phyloP scores from a whole-genome alignment of 1,140 invertebrate species.

The Goniozus legneri region DNA sequence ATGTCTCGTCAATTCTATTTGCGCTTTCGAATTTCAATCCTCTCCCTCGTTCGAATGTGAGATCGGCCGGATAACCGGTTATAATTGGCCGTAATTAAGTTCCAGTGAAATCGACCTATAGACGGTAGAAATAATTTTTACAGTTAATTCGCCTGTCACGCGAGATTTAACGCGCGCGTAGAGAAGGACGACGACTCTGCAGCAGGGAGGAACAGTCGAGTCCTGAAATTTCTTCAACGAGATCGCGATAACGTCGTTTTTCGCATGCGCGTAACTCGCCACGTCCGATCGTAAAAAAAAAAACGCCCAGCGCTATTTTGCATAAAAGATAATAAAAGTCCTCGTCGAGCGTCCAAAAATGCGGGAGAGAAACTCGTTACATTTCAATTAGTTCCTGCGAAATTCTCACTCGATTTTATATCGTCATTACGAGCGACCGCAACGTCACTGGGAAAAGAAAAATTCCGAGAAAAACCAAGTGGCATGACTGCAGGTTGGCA shows the following conservation, averaged over 20 bases:
- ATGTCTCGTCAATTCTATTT: slow-evolving; percentile 9
- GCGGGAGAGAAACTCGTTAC: no score
- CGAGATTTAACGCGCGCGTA: slow-evolving; percentile 1
- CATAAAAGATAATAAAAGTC: no score
- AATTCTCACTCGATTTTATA: no score
- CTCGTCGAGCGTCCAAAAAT: no score
- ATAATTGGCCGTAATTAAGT: slow-evolving; percentile 25
- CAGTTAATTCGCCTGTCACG: slow-evolving; percentile 6
- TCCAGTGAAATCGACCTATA: slow-evolving; percentile 20
- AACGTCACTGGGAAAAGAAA: slow-evolving; percentile 2
- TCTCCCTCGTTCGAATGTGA: no score
- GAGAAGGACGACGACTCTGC: no score
- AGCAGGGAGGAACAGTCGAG: no score
- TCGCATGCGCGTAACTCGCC: no score
- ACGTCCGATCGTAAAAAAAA: no score
- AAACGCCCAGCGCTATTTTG: slow-evolving; percentile 7
- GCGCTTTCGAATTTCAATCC: slow-evolving; percentile 27
- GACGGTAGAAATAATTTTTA: background rate
- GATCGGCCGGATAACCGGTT: no score
- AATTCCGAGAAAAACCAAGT: slow-evolving; percentile 9
- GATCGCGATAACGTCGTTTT: background rate
- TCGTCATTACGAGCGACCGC: no score
- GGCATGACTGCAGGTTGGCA: slow-evolving; percentile 3
- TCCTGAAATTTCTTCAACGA: background rate
- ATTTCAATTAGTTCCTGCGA: no score